Evolutionary conservation across 2,113 vertebrate genomes (phyloP), one percentile per base, ranked within the genome.

Genomic region (Hippolais icterina): DNA sequence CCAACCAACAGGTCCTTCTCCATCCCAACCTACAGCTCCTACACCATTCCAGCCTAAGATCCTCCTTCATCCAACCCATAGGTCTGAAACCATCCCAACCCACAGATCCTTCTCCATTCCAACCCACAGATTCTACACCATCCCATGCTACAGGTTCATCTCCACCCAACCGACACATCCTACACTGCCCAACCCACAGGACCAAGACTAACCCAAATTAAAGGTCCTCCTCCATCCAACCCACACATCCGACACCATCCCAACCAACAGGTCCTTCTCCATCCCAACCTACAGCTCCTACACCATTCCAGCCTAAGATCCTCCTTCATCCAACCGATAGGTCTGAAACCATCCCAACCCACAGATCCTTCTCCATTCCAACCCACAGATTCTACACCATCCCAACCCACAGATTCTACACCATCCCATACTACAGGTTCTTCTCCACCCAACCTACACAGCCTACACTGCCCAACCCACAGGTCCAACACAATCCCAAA

Each of bases 401-500:
- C 10, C 22, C 52, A 87, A 21, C 25, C 29, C 3, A 41, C 37
- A 59, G 9, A 3, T 33, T 5, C 7, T 2, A 7, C 22, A 15
- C 22, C 35, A 10, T 16, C 19, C n/a, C 15, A 3, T 15, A 19
- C 14, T 14, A 42, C 8, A 63, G 12, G 4, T 74, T 17, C 23
- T 16, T 5, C 20, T 4, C 49, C n/a, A 6, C 19, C 16, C 46
- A 59, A 2, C 18, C 52, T 6, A 35, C 37, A 60, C 1, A 19
- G 5, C 8, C 6, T 6, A 19, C 31, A 24, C 9, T 39, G 37
- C 37, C 37, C 37, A 39, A 39, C 37, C 37, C 37, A 41, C 39
- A n/a, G 15, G 3, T 60, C 28, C 33, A 2, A 4, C 11, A 3
- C 42, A 14, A 10, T 22, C 33, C 16, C 17, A 3, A n/a, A n/a